Percentiles rank a stretch among this genome's conserved stretches.
These are phyloP conservation scores for Hirtodrosophila confusa DNA, from an alignment of 2,888 invertebrate genomes.

Conservation along the genomic window DNA sequence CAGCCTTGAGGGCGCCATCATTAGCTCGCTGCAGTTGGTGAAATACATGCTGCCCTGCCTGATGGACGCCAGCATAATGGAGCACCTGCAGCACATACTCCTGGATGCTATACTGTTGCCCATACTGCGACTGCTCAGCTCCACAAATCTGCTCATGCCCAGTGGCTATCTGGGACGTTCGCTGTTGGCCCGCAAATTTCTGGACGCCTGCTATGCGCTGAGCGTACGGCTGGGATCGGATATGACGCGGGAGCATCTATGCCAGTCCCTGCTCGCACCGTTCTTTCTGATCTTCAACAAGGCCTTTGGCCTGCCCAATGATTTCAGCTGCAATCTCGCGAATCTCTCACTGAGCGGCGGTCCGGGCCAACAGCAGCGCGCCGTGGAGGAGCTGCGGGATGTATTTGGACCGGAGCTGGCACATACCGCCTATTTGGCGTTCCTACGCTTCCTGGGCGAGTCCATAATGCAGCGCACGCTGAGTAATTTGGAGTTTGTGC, in stretches of 20 bases:
- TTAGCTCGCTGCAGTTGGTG: conserved; percentile 92
- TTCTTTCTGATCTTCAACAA: conserved; percentile 94
- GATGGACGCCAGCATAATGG: conserved; percentile 93
- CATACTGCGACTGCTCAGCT: conserved; percentile 91
- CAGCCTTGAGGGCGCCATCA: conserved; percentile 94
- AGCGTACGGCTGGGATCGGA: conserved; percentile 90
- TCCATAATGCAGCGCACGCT: conserved; percentile 89
- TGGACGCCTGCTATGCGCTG: conserved; percentile 93
- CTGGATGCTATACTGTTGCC: conserved; percentile 93
- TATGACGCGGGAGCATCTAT: conserved; percentile 90
- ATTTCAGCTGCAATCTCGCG: conserved; percentile 47
- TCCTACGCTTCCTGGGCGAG: conserved; percentile 90
- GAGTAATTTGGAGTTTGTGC: conserved; percentile 91
- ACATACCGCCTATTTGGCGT: conserved; percentile 91
- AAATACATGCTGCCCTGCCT: conserved; percentile 92
- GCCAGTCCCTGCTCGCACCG: conserved; percentile 88
- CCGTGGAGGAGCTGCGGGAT: conserved; percentile 90
- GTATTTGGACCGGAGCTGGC: conserved; percentile 95
- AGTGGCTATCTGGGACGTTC: conserved; percentile 90
- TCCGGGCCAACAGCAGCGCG: conserved; percentile 81
- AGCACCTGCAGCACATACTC: conserved; percentile 92
- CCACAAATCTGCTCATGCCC: conserved; percentile 92
- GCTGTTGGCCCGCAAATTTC: conserved; percentile 91
- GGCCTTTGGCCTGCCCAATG: conserved; percentile 83
- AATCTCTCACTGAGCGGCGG: conserved; percentile 47